These are phyloP conservation scores for Standfussiana lucernea DNA, from an alignment of 2,888 invertebrate species.

Conservation along the genomic window DNA sequence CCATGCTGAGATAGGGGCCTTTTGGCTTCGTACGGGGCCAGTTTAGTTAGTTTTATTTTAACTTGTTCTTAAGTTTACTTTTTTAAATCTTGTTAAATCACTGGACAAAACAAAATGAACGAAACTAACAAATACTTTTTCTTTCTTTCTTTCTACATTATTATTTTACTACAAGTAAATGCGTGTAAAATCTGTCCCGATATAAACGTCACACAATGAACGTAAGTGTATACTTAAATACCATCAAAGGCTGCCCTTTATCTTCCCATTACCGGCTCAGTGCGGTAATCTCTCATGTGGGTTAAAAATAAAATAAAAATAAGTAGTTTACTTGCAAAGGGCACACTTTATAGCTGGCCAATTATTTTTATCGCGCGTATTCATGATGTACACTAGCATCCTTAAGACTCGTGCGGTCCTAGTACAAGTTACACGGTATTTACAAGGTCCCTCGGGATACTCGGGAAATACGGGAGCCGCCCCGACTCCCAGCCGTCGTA, in stretches of 20 bases:
- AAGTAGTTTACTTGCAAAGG: slow-evolving; percentile 75
- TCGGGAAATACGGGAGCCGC: slow-evolving; percentile 72
- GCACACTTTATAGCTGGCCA: slow-evolving; percentile 71
- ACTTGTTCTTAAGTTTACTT: too few relatives aligned
- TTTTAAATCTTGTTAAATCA: too few relatives aligned
- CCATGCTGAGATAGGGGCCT: too few relatives aligned
- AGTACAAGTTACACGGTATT: slow-evolving; percentile 85
- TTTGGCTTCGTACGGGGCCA: too few relatives aligned
- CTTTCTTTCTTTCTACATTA: too few relatives aligned
- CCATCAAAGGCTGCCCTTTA: slow-evolving; percentile 69
- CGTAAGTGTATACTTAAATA: slow-evolving; percentile 63
- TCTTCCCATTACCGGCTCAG: slow-evolving; percentile 67
- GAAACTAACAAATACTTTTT: too few relatives aligned
- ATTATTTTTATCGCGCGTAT: slow-evolving; percentile 76
- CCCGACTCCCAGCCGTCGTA: slow-evolving; percentile 54
- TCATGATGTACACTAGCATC: slow-evolving; percentile 58
- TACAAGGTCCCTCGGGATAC: slow-evolving; percentile 80
- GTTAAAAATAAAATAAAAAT: slow-evolving; percentile 74
- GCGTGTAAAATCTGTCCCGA: slow-evolving; percentile 34
- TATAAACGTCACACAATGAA: slow-evolving; percentile 34
- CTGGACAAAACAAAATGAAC: too few relatives aligned
- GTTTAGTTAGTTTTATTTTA: too few relatives aligned
- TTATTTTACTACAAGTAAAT: slow-evolving; percentile 6
- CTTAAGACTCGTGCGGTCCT: slow-evolving; percentile 77
- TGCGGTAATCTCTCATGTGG: slow-evolving; percentile 68